Base-by-base conservation (phyloP, 2,888 invertebrate species). In the Dasypolia templi region DNA sequence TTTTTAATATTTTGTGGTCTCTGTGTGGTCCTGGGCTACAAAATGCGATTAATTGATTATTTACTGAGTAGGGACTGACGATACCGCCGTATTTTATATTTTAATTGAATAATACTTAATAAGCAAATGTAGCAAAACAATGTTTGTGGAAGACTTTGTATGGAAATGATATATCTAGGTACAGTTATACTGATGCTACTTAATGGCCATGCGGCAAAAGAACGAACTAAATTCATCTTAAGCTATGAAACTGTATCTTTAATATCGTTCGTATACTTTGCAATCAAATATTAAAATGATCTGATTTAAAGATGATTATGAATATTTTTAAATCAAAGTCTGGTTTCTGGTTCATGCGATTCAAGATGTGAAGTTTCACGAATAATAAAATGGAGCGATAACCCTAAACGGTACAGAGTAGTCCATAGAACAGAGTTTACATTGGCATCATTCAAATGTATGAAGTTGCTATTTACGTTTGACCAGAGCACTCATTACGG, bases 391-490 rank as follows among this genome's bases (percentile, higher is more conserved):
- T 67, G 39, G 76, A 87, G 26, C 90, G 87, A 78, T 80, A 95
- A 87, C 95, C 95, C 95, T 96, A 90, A 55, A 42, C 42, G 72
- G 77, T 87, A 92, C 90, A 94, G 94, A 94, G 92, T 92, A 95
- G 90, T 90, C 90, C 89, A 93, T 91, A 92, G 93, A 91, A 89
- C 91, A 92, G 92, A 94, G 95, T 96, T 95, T 95, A 96, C 95
- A 90, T 94, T 93, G 93, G 94, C 94, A 94, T 95, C 95, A 95
- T 95, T 95, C 95, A 95, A 94, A 95, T 95, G 95, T 94, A 95
- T 94, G 95, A 95, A 95, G 95, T 94, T 94, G 94, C 95, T 96
- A 96, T 96, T 96, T 96, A 95, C 95, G 95, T 95, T 94, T 95
- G 95, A 94, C 94, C 95, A 95, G 95, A 95, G 95, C 95, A 94